Base-by-base conservation (phyloP, 2,888 invertebrate genomes). In the Mystacides longicornis region DNA sequence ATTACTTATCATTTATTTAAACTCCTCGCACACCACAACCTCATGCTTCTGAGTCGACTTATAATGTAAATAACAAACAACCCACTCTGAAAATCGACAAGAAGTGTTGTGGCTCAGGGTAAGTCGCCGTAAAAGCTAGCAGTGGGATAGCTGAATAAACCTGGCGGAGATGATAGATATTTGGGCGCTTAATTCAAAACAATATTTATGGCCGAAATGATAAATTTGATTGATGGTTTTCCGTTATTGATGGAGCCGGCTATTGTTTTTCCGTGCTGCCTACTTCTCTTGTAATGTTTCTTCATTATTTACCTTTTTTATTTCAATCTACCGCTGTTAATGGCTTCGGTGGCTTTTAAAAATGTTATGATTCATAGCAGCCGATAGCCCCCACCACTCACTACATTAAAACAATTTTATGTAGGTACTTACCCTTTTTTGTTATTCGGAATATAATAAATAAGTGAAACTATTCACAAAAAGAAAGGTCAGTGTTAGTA, bases 221-320 rank as follows among this genome's bases (percentile, higher is more conserved):
- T 59, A 59, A 59, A 55, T 47, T 57, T 59, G 59, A 59, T 59
- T 59, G 59, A 59, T 59, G 59, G 57, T 14, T 45, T 37, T 55
- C 47, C 51, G 51, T 51, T 55, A 59, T 59, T 55, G 59, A 59
- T 59, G 57, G 56, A 23, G 16, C 45, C 49, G 57, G 37, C 7
- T 52, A 52, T 57, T 59, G 57, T 56, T 53, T 59, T 59, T 49
- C 20, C 14, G 14, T n/a, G 11, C 7, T n/a, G n/a, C 22, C 22
- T 52, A 47, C 42, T 52, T 56, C 49, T 56, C 22, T 33, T 37
- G 27, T 56, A 52, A 48, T 43, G 18, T 27, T 56, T 23, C 42
- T 47, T 55, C 51, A n/a, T n/a, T n/a, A n/a, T n/a, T n/a, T n/a
- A n/a, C n/a, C n/a, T n/a, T n/a, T n/a, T n/a, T n/a, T n/a, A n/a